Evolutionary conservation across 2,797 vertebrate species (phyloP).

Genomic region (Sparus aurata): DNA sequence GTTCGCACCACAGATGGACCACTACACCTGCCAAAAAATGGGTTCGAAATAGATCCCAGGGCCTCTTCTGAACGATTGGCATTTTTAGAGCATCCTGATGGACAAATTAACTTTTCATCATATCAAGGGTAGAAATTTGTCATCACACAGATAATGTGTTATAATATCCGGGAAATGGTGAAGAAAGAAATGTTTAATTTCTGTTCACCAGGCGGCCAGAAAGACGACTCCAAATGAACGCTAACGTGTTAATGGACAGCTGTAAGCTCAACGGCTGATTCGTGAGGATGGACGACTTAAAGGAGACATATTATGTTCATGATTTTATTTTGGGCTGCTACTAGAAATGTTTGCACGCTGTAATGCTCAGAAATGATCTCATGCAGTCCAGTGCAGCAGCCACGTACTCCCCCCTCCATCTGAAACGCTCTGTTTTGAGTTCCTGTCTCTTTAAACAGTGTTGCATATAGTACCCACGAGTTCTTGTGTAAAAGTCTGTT

Average conservation of each 20-base stretch:
- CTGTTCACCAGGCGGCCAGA: neutral
- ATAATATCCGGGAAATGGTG: neutral
- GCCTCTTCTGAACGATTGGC: conserved; percentile 18
- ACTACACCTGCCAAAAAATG: conserved; percentile 56
- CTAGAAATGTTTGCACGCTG: too few species aligned
- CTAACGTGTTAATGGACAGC: neutral
- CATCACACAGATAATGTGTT: neutral
- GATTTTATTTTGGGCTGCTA: too few species aligned
- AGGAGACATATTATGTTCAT: too few species aligned
- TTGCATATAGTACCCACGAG: too few species aligned
- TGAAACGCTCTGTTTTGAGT: too few species aligned
- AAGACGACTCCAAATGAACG: neutral
- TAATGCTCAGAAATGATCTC: too few species aligned
- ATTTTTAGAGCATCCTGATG: conserved; percentile 54
- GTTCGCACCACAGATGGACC: conserved; percentile 70
- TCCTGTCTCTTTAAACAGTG: too few species aligned
- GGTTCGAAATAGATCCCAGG: conserved; percentile 46
- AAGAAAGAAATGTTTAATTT: neutral
- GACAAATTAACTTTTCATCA: conserved; percentile 39
- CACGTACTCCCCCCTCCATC: too few species aligned
- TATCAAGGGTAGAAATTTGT: conserved; percentile 12
- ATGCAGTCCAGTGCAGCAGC: too few species aligned
- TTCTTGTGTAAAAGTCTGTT: too few species aligned
- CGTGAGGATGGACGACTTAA: too few species aligned
- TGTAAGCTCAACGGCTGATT: too few species aligned